Evolutionary conservation across 2,888 invertebrate species (phyloP).

Genomic region (Melieria crassipennis): DNA sequence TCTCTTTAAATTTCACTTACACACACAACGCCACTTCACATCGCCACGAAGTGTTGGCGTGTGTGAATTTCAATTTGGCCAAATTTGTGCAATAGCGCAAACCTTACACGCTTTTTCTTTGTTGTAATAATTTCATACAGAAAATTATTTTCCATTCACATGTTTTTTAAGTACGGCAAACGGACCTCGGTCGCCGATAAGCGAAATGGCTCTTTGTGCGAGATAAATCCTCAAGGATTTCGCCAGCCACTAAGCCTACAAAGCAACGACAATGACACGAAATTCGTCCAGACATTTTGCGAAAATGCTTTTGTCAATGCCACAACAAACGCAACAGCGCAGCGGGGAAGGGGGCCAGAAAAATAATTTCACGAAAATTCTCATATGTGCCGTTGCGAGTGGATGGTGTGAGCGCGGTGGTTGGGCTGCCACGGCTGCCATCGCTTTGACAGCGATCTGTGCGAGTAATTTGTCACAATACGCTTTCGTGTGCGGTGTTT

Average conservation of each 20-base stretch:
- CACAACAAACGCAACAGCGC: constrained; percentile 12
- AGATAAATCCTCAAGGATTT: constrained; percentile 23
- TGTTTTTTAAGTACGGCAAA: not conserved
- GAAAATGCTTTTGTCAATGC: constrained; percentile 23
- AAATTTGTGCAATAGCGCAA: too few relatives aligned
- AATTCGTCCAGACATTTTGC: constrained; percentile 30
- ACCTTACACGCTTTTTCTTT: not conserved
- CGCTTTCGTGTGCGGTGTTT: not conserved
- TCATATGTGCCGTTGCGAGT: not conserved
- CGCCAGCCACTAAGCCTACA: constrained; percentile 29
- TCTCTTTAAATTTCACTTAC: too few relatives aligned
- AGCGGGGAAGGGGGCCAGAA: constrained; percentile 4
- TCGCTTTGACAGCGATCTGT: too few relatives aligned
- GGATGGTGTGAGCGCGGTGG: not conserved
- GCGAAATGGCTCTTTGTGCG: not conserved
- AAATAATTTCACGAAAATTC: constrained; percentile 14
- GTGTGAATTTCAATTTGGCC: too few relatives aligned
- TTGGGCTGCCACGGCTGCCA: too few relatives aligned
- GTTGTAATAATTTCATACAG: not conserved
- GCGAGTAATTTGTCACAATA: constrained; percentile 31
- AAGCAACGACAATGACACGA: constrained; percentile 16
- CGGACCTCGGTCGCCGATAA: constrained; percentile 10
- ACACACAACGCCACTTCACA: too few relatives aligned
- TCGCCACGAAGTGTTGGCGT: too few relatives aligned
- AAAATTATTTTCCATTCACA: not conserved